Conservation (phyloP, 2,113 vertebrate species). For the Campylomormyrus tamandua region DNA sequence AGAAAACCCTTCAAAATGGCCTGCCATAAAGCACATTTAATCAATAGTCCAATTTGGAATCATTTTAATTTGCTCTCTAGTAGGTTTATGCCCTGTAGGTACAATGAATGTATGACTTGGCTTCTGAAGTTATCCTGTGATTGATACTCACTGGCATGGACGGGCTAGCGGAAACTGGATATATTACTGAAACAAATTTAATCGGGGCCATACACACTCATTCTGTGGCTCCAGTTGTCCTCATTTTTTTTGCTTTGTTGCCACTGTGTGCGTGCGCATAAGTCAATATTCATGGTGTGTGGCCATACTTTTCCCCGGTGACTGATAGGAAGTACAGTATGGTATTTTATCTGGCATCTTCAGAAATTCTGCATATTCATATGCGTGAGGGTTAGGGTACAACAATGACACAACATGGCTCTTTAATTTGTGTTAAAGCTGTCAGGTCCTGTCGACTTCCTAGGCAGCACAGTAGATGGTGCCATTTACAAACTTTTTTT, state of each 20-base stretch:
- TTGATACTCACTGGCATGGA: background rate
- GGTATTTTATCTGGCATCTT: background rate
- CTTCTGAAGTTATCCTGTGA: background rate
- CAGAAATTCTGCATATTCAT: background rate
- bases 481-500: background rate
- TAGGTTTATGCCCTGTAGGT: background rate
- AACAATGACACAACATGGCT: background rate
- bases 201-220: background rate
- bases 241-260: background rate
- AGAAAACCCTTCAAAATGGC: background rate
- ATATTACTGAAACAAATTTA: background rate
- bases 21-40: background rate
- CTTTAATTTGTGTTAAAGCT: background rate
- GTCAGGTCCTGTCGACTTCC: background rate
- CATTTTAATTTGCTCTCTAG: background rate
- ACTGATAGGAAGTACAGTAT: background rate
- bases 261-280: background rate
- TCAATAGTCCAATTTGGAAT: background rate
- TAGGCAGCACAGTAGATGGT: slow-evolving; percentile 1
- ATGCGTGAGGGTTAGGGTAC: background rate
- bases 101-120: background rate
- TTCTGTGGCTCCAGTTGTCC: background rate
- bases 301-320: background rate
- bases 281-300: background rate
- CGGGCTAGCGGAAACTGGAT: background rate